Percentiles rank a stretch among this genome's conserved stretches.
Evolutionary conservation across 1,140 invertebrate genomes (phyloP).

Genomic region (Drosophila prosaltans): DNA sequence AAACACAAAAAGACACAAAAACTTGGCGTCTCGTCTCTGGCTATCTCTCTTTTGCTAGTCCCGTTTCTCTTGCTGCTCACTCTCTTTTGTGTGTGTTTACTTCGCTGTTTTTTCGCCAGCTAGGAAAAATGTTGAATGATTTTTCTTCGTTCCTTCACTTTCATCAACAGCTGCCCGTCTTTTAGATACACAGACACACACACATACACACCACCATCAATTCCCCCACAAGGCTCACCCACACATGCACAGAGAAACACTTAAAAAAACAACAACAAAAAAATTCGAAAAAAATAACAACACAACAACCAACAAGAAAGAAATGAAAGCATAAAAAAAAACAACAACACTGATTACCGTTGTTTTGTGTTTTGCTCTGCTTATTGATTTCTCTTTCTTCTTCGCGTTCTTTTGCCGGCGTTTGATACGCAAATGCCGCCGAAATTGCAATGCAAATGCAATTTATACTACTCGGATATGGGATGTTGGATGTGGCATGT

Average conservation of each 20-base stretch:
- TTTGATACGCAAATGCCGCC: slow-evolving; percentile 71
- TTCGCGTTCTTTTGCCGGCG: slow-evolving; percentile 62
- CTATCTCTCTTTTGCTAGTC: slow-evolving; percentile 32
- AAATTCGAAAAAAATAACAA: not conserved
- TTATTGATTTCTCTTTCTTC: slow-evolving; percentile 62
- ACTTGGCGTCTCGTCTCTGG: slow-evolving; percentile 58
- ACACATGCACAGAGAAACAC: not conserved
- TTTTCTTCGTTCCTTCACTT: slow-evolving; percentile 64
- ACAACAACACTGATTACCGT: slow-evolving; percentile 17
- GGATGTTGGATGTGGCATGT: slow-evolving; percentile 4
- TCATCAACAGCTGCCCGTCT: slow-evolving; percentile 73
- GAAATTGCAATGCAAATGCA: slow-evolving; percentile 77
- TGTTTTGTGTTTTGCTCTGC: slow-evolving; percentile 50
- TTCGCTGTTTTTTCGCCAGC: slow-evolving; percentile 45
- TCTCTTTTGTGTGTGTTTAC: slow-evolving; percentile 38
- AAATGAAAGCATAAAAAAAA: slow-evolving; percentile 11
- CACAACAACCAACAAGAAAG: not conserved
- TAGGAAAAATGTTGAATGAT: slow-evolving; percentile 64
- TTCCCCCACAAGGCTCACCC: slow-evolving; percentile 2
- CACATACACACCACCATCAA: slow-evolving; percentile 10
- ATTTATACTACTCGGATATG: slow-evolving; percentile 48
- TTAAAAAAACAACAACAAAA: slow-evolving; percentile 2
- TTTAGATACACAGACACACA: slow-evolving; percentile 46
- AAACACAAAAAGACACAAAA: slow-evolving; percentile 19
- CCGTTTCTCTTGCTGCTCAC: slow-evolving; percentile 41